These are phyloP conservation scores for Cassiopea xamachana DNA, from an alignment of 30 jellyfish, hydroid and myxozoan species.

Conservation along the genomic window DNA sequence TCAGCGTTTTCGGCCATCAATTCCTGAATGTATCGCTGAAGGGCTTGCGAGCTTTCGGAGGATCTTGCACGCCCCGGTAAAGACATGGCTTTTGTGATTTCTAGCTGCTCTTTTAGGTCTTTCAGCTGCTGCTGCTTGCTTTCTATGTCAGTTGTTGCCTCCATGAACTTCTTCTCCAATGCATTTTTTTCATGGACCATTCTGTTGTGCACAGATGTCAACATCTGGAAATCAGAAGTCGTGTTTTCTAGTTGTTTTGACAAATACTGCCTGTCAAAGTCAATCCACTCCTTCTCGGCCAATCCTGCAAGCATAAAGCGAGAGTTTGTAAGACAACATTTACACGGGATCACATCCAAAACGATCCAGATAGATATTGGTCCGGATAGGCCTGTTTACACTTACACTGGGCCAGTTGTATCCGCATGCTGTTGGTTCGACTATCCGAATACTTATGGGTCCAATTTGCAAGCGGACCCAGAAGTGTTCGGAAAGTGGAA, in stretches of 20 bases:
- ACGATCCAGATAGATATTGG: too few relatives aligned
- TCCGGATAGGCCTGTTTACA: too few relatives aligned
- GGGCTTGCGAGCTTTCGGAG: constrained; percentile 17
- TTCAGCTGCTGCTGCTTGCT: constrained; percentile 50
- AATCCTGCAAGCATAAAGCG: constrained; percentile 47
- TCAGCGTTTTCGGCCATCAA: constrained; percentile 74
- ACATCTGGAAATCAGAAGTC: constrained; percentile 62
- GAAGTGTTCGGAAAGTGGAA: too few relatives aligned
- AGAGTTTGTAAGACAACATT: too few relatives aligned
- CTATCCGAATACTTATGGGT: too few relatives aligned
- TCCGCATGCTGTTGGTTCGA: too few relatives aligned
- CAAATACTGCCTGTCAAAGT: constrained; percentile 83
- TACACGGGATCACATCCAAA: too few relatives aligned
- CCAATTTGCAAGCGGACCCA: too few relatives aligned
- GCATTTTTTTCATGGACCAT: constrained; percentile 74
- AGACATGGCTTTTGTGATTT: constrained; percentile 10
- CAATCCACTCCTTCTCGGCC: constrained; percentile 84
- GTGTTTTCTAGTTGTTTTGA: constrained; percentile 86
- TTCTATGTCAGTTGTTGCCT: constrained; percentile 62
- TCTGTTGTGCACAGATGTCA: constrained; percentile 66
- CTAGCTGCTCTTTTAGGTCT: constrained; percentile 64
- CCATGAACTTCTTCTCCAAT: constrained; percentile 72
- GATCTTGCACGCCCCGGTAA: background rate
- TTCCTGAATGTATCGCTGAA: constrained; percentile 65
- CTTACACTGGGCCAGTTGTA: too few relatives aligned